Conservation (phyloP, 2,888 invertebrate species). For the Metellina segmentata region DNA sequence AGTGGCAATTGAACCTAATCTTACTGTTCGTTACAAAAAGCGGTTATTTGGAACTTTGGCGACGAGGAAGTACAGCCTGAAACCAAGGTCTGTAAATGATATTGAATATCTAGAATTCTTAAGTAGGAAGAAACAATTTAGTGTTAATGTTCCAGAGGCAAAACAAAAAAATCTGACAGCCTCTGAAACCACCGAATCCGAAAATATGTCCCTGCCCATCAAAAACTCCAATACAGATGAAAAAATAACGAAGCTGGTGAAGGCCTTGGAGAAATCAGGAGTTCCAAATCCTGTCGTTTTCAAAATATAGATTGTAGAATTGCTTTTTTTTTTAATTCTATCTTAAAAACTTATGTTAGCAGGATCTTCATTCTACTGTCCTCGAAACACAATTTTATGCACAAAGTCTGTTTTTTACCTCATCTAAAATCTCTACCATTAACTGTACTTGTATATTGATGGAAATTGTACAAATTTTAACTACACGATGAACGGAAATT, state of each 20-base stretch:
- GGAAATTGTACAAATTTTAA: no score
- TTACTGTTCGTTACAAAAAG: background rate
- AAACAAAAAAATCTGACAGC: background rate
- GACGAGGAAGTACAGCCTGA: background rate
- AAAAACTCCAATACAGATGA: background rate
- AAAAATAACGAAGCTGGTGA: background rate
- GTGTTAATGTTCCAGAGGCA: background rate
- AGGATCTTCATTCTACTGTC: background rate
- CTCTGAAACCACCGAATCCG: no score
- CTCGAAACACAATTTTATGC: background rate
- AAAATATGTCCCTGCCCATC: no score
- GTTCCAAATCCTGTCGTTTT: background rate
- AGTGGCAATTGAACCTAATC: background rate
- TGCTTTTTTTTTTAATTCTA: background rate
- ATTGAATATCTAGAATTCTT: background rate
- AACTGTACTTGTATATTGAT: no score
- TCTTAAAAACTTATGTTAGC: background rate
- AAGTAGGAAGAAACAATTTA: background rate
- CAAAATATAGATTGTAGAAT: background rate
- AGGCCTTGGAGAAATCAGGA: background rate
- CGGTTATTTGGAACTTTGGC: background rate
- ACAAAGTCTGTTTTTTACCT: background rate
- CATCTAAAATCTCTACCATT: background rate
- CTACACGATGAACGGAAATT: no score
- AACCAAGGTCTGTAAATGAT: background rate